Evolutionary conservation across 2,113 vertebrate genomes (phyloP).

Genomic region (Gambusia affinis): DNA sequence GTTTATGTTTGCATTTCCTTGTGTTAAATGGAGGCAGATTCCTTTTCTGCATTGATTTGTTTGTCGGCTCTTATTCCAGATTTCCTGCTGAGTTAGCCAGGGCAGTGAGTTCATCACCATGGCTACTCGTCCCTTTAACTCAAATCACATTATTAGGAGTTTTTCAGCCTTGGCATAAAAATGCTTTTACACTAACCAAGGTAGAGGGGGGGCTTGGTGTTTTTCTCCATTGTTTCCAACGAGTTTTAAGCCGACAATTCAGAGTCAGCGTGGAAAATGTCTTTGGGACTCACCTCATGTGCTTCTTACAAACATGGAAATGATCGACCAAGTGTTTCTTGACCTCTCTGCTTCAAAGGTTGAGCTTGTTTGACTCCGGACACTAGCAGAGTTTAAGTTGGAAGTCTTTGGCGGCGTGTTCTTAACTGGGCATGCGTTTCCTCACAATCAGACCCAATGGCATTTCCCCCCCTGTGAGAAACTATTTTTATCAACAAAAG

Average conservation of each 20-base stretch:
- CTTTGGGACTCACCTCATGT: slow-evolving; percentile 1
- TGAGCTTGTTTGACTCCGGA: slow-evolving; percentile 32
- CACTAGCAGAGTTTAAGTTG: slow-evolving; percentile 31
- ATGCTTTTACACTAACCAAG: slow-evolving; percentile 15
- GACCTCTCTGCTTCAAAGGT: slow-evolving; percentile 52
- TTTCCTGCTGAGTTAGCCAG: slow-evolving; percentile 60
- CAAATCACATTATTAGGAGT: slow-evolving; percentile 40
- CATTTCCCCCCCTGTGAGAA: slow-evolving; percentile 49
- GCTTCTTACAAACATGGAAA: slow-evolving; percentile 56
- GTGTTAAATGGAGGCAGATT: slow-evolving; percentile 22
- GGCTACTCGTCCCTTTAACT: slow-evolving; percentile 51
- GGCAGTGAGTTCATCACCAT: slow-evolving; percentile 57
- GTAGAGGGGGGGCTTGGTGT: not conserved
- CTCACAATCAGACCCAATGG: slow-evolving; percentile 57
- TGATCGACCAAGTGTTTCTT: slow-evolving; percentile 61
- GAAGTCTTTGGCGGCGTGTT: slow-evolving; percentile 37
- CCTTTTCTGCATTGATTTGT: slow-evolving; percentile 12
- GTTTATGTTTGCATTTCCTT: not conserved
- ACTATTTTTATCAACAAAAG: slow-evolving; percentile 77
- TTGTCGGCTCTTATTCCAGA: slow-evolving; percentile 1
- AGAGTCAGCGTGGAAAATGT: slow-evolving; percentile 13
- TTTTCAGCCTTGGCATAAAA: slow-evolving; percentile 34
- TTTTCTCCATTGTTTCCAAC: slow-evolving; percentile 16
- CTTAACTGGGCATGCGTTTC: slow-evolving; percentile 62
- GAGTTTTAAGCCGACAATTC: not conserved